phyloP scores from a whole-genome alignment of 1,140 invertebrate species.

The Vanessa tameamea region DNA sequence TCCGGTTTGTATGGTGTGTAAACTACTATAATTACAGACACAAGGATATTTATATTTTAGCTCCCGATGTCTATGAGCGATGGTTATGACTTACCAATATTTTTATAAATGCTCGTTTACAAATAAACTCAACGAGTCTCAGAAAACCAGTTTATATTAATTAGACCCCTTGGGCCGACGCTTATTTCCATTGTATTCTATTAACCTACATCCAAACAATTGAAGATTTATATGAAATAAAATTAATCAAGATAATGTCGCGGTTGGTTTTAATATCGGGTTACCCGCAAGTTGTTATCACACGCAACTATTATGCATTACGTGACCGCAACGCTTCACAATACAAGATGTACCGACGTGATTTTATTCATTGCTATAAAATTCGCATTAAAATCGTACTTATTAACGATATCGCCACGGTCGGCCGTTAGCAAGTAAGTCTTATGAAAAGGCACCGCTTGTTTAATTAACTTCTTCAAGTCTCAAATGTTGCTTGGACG shows the following conservation, averaged over 20 bases:
- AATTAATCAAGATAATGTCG: conserved; percentile 18
- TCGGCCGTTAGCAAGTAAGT: too few species aligned
- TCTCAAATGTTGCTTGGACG: too few species aligned
- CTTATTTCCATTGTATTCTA: not conserved
- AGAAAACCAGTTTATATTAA: too few species aligned
- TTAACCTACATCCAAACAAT: not conserved
- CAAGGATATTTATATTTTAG: too few species aligned
- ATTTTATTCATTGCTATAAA: not conserved
- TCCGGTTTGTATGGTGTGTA: too few species aligned
- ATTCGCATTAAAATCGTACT: not conserved
- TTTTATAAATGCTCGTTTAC: too few species aligned
- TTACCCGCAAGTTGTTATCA: conserved; percentile 1
- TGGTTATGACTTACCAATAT: too few species aligned
- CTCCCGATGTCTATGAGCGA: too few species aligned
- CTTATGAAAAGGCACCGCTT: too few species aligned
- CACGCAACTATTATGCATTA: conserved; percentile 18
- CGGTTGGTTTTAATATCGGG: not conserved
- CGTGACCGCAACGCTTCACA: conserved; percentile 11
- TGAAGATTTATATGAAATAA: conserved; percentile 2
- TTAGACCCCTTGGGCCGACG: not conserved
- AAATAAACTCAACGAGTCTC: too few species aligned
- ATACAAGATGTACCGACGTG: not conserved
- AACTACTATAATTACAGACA: too few species aligned
- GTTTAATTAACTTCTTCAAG: too few species aligned
- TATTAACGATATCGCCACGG: not conserved